A percentile compares a stretch with the other conserved stretches of the same genome.
These are phyloP conservation scores for Ecdyonurus torrentis DNA, from an alignment of 2,888 invertebrate genomes.

Conservation along the genomic window DNA sequence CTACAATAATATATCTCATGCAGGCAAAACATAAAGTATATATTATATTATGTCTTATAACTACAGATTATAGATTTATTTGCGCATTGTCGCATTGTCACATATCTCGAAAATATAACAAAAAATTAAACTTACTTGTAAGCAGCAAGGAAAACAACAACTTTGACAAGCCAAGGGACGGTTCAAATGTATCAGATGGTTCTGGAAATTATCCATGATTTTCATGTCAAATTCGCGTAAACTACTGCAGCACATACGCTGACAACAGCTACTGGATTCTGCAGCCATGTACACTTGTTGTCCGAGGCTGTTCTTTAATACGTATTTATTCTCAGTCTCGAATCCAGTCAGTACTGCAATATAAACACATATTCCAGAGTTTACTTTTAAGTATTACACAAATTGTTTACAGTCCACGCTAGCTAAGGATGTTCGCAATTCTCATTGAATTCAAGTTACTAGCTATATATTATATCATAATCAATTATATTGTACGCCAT, in stretches of 20 bases:
- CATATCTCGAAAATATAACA: too few relatives aligned
- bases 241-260: conserved; percentile 29
- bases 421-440: too few relatives aligned
- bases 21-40: too few relatives aligned
- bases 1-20: too few relatives aligned
- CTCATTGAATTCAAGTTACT: too few relatives aligned
- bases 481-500: too few relatives aligned
- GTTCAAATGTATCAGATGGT: conserved; percentile 31
- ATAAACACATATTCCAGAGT: background rate
- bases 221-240: conserved; percentile 32
- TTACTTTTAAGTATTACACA: too few relatives aligned
- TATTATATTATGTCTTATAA: too few relatives aligned
- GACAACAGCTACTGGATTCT: conserved; percentile 30
- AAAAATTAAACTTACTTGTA: conserved; percentile 27
- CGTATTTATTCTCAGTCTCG: conserved; percentile 9
- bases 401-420: too few relatives aligned
- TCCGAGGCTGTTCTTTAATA: conserved; percentile 18
- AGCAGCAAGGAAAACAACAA: conserved; percentile 28
- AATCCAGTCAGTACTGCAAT: conserved; percentile 8
- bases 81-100: too few relatives aligned
- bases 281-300: conserved; percentile 22
- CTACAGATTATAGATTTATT: too few relatives aligned
- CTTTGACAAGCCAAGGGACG: conserved; percentile 28
- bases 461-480: too few relatives aligned
- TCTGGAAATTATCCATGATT: conserved; percentile 27